These are phyloP conservation scores for Eupleurogrammus muticus DNA, from an alignment of 2,797 vertebrate genomes.

Conservation along the genomic window DNA sequence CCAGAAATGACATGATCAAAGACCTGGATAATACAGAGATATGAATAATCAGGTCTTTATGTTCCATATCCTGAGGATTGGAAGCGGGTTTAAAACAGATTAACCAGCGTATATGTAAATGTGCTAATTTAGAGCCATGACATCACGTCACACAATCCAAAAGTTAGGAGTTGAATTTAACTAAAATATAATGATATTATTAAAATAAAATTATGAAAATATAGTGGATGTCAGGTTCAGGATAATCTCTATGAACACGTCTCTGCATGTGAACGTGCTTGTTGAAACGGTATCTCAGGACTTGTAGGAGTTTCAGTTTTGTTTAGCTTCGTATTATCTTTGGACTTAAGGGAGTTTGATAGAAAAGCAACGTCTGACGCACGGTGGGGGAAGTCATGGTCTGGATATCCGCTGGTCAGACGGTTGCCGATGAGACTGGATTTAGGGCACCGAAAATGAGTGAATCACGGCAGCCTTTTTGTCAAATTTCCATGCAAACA, in stretches of 20 bases:
- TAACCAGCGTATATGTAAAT: neutral
- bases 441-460: neutral
- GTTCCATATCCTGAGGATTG: neutral
- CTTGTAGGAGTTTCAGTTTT: too few relatives aligned
- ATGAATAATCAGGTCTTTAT: neutral
- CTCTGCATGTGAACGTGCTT: too few relatives aligned
- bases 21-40: neutral
- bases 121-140: neutral
- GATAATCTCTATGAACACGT: too few relatives aligned
- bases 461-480: constrained; percentile 2
- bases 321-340: too few relatives aligned
- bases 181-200: neutral
- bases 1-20: neutral
- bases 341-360: too few relatives aligned
- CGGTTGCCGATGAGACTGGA: too few relatives aligned
- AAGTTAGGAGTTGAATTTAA: neutral
- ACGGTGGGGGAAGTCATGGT: too few relatives aligned
- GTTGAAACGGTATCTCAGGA: too few relatives aligned
- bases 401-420: too few relatives aligned
- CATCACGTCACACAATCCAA: neutral
- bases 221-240: neutral
- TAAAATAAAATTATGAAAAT: neutral
- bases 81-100: neutral
- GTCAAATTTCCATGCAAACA: constrained; percentile 2
- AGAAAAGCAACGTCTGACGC: too few relatives aligned